phyloP scores from a whole-genome alignment of 1,140 invertebrate species.

The Aleiodes sp. region DNA sequence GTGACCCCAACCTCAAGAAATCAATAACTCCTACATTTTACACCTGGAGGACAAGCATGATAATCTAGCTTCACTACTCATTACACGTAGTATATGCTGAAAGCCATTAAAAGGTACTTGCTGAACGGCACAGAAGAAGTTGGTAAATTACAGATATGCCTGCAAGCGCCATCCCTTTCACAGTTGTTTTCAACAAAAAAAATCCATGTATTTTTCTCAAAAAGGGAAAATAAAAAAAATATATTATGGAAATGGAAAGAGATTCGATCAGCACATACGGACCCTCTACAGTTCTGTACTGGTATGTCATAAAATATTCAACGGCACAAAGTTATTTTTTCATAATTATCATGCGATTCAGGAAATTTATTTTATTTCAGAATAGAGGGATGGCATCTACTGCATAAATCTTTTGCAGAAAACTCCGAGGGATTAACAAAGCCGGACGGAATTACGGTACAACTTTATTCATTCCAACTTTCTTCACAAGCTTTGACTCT shows the following conservation, averaged over 20 bases:
- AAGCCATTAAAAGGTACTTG: conserved; percentile 23
- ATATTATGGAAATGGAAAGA: too few species aligned
- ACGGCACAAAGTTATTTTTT: too few species aligned
- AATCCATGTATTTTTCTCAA: too few species aligned
- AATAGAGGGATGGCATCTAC: not conserved
- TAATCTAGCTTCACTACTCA: conserved; percentile 32
- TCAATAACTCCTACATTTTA: conserved; percentile 46
- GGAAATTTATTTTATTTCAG: not conserved
- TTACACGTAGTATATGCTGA: conserved; percentile 13
- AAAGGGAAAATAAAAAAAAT: too few species aligned
- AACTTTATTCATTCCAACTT: conserved; percentile 11
- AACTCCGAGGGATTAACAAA: not conserved
- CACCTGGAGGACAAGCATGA: conserved; percentile 34
- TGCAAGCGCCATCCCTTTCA: not conserved
- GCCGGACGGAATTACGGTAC: not conserved
- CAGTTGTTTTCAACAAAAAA: not conserved
- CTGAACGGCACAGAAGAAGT: not conserved
- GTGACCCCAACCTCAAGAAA: conserved; percentile 43
- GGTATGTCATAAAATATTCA: too few species aligned
- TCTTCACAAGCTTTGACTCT: not conserved
- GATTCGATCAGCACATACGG: too few species aligned
- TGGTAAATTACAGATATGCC: not conserved
- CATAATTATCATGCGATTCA: too few species aligned
- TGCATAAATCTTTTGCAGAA: not conserved
- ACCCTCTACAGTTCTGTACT: too few species aligned